Percentiles rank a stretch among this genome's conserved stretches.
Evolutionary conservation across 2,113 vertebrate genomes (phyloP).

Genomic region (Gymnorhina tibicen): DNA sequence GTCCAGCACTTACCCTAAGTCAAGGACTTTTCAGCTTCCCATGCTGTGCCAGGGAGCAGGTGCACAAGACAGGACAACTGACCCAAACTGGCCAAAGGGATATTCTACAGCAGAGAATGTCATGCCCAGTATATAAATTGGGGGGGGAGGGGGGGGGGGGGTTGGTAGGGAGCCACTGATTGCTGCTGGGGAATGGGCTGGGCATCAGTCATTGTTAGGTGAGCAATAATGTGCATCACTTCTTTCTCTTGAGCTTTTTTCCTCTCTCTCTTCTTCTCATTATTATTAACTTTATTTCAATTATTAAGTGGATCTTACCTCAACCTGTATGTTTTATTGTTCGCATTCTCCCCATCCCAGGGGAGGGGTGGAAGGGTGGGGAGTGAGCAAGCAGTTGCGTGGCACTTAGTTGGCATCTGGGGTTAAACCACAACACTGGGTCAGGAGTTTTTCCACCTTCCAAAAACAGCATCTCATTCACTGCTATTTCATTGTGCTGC

Average conservation of each 20-base stretch:
- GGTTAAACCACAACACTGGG: background rate
- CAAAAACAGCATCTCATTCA: background rate
- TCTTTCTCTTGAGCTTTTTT: background rate
- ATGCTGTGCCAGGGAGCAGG: background rate
- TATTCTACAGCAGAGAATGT: background rate
- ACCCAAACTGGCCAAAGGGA: background rate
- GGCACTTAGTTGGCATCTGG: background rate
- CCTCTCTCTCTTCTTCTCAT: background rate
- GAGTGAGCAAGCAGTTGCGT: accelerated
- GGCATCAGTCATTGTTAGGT: accelerated
- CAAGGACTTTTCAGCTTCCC: background rate
- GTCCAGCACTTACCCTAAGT: background rate
- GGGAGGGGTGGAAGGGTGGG: background rate
- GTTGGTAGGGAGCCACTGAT: background rate
- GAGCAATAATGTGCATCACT: background rate
- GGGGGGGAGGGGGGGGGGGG: accelerated
- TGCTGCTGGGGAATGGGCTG: background rate
- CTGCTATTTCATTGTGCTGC: background rate
- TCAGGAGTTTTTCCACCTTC: background rate
- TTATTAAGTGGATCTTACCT: background rate
- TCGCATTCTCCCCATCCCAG: background rate
- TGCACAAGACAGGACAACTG: background rate
- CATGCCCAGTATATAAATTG: background rate
- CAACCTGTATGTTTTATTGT: background rate
- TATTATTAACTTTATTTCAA: background rate